Conservation (phyloP, 2,113 vertebrate genomes). For the Tilapia sparmanii region DNA sequence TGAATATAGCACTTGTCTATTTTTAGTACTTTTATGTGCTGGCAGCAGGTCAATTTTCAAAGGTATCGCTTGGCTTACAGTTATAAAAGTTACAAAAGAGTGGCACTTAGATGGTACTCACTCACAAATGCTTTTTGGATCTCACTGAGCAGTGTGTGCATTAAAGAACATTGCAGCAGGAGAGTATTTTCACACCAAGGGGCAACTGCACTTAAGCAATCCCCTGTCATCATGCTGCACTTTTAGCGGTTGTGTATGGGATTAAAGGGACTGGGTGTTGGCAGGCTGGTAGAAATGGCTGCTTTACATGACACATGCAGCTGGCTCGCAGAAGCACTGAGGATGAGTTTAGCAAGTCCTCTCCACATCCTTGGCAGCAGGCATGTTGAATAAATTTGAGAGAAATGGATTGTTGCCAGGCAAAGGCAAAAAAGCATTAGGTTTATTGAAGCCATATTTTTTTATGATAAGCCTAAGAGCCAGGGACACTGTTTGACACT, state of each 20-base stretch:
- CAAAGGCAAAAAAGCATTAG: not conserved
- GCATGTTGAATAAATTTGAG: not conserved
- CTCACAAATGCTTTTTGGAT: not conserved
- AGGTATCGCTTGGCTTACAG: not conserved
- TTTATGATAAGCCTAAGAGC: not conserved
- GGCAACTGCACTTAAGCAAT: not conserved
- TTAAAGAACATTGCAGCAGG: not conserved
- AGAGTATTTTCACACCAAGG: not conserved
- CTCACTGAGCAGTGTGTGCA: not conserved
- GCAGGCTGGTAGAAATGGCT: not conserved
- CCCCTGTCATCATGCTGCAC: not conserved
- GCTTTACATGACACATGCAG: slow-evolving; percentile 10
- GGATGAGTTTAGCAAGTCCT: not conserved
- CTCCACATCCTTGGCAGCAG: not conserved
- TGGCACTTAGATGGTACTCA: not conserved
- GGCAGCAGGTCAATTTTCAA: not conserved
- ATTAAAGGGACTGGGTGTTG: not conserved
- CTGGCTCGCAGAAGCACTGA: not conserved
- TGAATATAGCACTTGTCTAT: not conserved
- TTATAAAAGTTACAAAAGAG: not conserved
- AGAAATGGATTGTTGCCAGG: not conserved
- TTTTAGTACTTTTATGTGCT: not conserved
- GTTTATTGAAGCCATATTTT: not conserved
- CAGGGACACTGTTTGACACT: not conserved
- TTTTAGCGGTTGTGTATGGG: not conserved